These are phyloP conservation scores for Tetragnatha versicolor DNA, from an alignment of 1,140 invertebrate genomes.

Conservation along the genomic window DNA sequence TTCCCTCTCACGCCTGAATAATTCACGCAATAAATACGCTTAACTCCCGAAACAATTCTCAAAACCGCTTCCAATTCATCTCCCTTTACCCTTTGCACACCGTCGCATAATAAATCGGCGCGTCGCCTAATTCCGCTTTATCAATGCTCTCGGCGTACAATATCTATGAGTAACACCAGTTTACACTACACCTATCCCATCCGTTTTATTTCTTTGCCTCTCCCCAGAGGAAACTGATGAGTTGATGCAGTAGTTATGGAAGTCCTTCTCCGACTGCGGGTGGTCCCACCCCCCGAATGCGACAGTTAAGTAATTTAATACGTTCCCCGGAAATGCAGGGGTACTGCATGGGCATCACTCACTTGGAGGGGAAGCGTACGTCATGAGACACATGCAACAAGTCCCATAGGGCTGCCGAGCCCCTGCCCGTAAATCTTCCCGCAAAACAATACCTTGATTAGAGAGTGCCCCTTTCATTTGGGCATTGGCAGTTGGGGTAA, in stretches of 20 bases:
- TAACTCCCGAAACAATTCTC: too few relatives aligned
- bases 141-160: too few relatives aligned
- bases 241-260: conserved; percentile 4
- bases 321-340: conserved; percentile 49
- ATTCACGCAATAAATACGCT: too few relatives aligned
- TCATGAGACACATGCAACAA: conserved; percentile 52
- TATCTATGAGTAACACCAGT: too few relatives aligned
- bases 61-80: too few relatives aligned
- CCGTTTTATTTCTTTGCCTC: not conserved
- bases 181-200: too few relatives aligned
- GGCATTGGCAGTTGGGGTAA: conserved; percentile 32
- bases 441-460: conserved; percentile 55
- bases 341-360: conserved; percentile 40
- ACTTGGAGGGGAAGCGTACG: conserved; percentile 17
- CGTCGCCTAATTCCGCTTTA: too few relatives aligned
- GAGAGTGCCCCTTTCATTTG: conserved; percentile 33
- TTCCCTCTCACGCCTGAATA: too few relatives aligned
- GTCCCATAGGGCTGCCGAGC: conserved; percentile 46
- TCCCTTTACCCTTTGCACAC: too few relatives aligned
- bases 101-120: too few relatives aligned
- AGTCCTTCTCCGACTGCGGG: conserved; percentile 7
- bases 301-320: conserved; percentile 52
- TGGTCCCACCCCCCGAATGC: conserved; percentile 12
- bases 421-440: conserved; percentile 44
- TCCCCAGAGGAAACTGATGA: not conserved